Evolutionary conservation across 1,140 invertebrate genomes (phyloP).

Genomic region (Hyles vespertilio): DNA sequence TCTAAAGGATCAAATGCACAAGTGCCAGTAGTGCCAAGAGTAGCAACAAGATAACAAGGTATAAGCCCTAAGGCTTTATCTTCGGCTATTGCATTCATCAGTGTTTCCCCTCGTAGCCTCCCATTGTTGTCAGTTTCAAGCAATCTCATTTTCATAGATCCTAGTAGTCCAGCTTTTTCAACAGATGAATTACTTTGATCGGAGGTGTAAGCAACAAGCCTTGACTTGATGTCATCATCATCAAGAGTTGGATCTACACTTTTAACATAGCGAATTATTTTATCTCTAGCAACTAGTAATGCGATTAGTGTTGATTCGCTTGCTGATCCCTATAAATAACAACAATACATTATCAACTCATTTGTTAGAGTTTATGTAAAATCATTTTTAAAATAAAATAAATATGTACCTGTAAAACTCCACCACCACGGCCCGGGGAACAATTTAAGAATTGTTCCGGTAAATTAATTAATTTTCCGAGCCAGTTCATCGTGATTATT

Average conservation of each 20-base stretch:
- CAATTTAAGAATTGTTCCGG: slow-evolving; percentile 90
- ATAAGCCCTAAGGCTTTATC: slow-evolving; percentile 84
- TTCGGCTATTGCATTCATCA: slow-evolving; percentile 85
- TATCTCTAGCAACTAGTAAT: slow-evolving; percentile 87
- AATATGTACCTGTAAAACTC: slow-evolving; percentile 88
- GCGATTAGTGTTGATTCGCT: slow-evolving; percentile 93
- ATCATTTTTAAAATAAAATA: background rate
- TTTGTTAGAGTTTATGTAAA: background rate
- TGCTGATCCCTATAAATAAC: slow-evolving; percentile 85
- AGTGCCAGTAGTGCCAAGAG: slow-evolving; percentile 93
- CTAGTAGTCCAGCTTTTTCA: slow-evolving; percentile 90
- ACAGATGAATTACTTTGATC: slow-evolving; percentile 95
- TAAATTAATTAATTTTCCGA: slow-evolving; percentile 90
- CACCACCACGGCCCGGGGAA: slow-evolving; percentile 87
- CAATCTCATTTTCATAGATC: slow-evolving; percentile 87
- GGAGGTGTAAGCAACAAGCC: slow-evolving; percentile 91
- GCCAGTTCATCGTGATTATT: slow-evolving; percentile 96
- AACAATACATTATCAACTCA: background rate
- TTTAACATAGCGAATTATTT: slow-evolving; percentile 79
- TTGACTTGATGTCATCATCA: slow-evolving; percentile 81
- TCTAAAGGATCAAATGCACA: slow-evolving; percentile 94
- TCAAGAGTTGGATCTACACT: slow-evolving; percentile 77
- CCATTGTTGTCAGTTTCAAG: slow-evolving; percentile 85
- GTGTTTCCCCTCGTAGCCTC: slow-evolving; percentile 83
- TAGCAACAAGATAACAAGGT: slow-evolving; percentile 89